Conservation (phyloP, 1,140 invertebrate genomes). For the Radopholus similis region DNA sequence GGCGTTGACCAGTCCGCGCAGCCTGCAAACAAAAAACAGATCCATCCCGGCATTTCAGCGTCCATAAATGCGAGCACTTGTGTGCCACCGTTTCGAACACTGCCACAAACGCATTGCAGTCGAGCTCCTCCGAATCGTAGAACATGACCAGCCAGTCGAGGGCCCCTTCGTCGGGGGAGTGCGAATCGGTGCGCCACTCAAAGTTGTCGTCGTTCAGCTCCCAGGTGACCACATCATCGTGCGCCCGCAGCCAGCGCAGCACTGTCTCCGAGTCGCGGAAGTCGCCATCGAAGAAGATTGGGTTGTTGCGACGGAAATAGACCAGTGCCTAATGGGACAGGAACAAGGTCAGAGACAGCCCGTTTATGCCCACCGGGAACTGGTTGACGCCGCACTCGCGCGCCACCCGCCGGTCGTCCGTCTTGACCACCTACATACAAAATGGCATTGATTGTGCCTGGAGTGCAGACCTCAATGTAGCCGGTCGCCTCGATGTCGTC, state of each 20-base stretch:
- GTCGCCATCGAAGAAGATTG: constrained; percentile 58
- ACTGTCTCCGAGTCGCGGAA: constrained; percentile 59
- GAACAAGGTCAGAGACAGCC: background rate
- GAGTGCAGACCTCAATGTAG: constrained; percentile 50
- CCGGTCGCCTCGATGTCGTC: constrained; percentile 59
- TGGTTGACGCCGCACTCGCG: constrained; percentile 55
- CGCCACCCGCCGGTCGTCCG: constrained; percentile 58
- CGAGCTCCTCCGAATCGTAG: constrained; percentile 56
- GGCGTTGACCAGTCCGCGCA: constrained; percentile 56
- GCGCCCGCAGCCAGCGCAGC: constrained; percentile 56
- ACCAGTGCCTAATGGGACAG: constrained; percentile 44
- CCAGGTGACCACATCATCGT: constrained; percentile 52
- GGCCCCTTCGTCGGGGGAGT: constrained; percentile 57
- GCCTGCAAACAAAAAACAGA: constrained; percentile 29
- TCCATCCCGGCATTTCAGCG: background rate
- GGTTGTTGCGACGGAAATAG: constrained; percentile 57
- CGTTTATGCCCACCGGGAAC: constrained; percentile 12
- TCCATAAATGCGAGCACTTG: constrained; percentile 37
- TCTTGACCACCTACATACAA: constrained; percentile 51
- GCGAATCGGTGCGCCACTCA: constrained; percentile 50
- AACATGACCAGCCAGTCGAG: constrained; percentile 61
- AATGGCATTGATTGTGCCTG: constrained; percentile 5
- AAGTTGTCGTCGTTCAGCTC: constrained; percentile 58
- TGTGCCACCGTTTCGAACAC: constrained; percentile 59
- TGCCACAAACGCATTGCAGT: constrained; percentile 56